Evolutionary conservation across 64 coral and sea anemone species (phyloP).

Genomic region (Trachythela sp.): DNA sequence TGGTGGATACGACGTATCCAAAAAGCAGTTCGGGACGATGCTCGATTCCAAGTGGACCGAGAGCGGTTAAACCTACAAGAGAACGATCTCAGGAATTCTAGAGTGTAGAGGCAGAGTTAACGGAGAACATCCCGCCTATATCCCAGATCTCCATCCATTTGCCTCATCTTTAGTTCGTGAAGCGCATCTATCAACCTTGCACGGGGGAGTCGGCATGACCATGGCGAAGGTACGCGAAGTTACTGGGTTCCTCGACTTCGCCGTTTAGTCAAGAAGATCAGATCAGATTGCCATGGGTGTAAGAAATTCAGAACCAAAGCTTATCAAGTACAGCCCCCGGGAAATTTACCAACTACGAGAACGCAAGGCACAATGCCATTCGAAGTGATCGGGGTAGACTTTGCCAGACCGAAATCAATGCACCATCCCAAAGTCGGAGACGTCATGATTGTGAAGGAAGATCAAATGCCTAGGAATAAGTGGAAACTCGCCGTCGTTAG

Average conservation of each 20-base stretch:
- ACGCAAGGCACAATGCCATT: not conserved
- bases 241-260: slow-evolving; percentile 49
- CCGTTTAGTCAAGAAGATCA: slow-evolving; percentile 42
- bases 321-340: slow-evolving; percentile 38
- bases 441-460: not conserved
- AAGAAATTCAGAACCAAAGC: slow-evolving; percentile 35
- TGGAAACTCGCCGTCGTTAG: not conserved
- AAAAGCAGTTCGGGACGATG: slow-evolving; percentile 22
- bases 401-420: slow-evolving; percentile 19
- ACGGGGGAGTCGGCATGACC: slow-evolving; percentile 31
- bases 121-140: slow-evolving; percentile 32
- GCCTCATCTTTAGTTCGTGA: slow-evolving; percentile 6
- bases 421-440: not conserved
- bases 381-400: slow-evolving; percentile 1
- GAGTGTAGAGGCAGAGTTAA: slow-evolving; percentile 28
- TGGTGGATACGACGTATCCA: slow-evolving; percentile 43
- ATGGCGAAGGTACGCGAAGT: slow-evolving; percentile 22
- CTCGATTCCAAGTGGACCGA: not conserved
- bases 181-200: slow-evolving; percentile 22
- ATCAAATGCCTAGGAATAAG: not conserved
- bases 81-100: slow-evolving; percentile 5
- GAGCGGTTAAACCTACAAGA: slow-evolving; percentile 33
- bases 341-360: slow-evolving; percentile 37
- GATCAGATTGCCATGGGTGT: slow-evolving; percentile 48
- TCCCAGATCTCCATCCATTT: slow-evolving; percentile 27